These are phyloP conservation scores for Paradoxurus hermaphroditus DNA, from an alignment of 2,113 vertebrate genomes.

Conservation along the genomic window DNA sequence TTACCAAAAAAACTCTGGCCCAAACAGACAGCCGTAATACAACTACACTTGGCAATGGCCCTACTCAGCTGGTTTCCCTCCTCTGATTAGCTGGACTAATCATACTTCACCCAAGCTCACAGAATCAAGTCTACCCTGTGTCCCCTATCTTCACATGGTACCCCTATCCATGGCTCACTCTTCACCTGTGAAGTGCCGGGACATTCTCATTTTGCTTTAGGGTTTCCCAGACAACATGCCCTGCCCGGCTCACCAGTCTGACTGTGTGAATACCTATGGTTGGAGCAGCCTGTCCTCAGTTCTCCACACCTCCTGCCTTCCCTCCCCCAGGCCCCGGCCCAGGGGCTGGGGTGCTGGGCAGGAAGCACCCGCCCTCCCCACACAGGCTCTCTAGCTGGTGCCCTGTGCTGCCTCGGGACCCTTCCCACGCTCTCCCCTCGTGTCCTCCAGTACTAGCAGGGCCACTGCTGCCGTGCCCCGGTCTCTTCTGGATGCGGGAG, in stretches of 20 bases:
- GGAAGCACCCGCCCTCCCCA: not conserved
- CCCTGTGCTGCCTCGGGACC: not conserved
- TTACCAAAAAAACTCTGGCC: not conserved
- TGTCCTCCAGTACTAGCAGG: not conserved
- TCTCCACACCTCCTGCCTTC: not conserved
- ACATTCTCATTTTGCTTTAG: not conserved
- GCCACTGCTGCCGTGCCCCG: rapidly evolving
- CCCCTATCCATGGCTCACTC: not conserved
- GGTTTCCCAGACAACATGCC: not conserved
- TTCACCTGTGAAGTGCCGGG: not conserved
- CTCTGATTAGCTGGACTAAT: no score
- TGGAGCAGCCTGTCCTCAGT: not conserved
- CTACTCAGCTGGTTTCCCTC: not conserved
- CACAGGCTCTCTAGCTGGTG: no score
- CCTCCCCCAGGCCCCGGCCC: not conserved
- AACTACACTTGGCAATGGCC: not conserved
- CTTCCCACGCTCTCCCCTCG: not conserved
- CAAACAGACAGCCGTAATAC: not conserved
- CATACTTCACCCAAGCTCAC: not conserved
- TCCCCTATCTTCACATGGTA: not conserved
- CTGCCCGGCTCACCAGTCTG: not conserved
- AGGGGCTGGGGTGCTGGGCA: not conserved
- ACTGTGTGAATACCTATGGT: not conserved
- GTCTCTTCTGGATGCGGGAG: not conserved
- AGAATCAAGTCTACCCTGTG: not conserved